Percentiles rank a stretch among this genome's conserved stretches.
These are phyloP conservation scores for Octonoba sinensis DNA, from an alignment of 2,888 invertebrate species.

Conservation along the genomic window DNA sequence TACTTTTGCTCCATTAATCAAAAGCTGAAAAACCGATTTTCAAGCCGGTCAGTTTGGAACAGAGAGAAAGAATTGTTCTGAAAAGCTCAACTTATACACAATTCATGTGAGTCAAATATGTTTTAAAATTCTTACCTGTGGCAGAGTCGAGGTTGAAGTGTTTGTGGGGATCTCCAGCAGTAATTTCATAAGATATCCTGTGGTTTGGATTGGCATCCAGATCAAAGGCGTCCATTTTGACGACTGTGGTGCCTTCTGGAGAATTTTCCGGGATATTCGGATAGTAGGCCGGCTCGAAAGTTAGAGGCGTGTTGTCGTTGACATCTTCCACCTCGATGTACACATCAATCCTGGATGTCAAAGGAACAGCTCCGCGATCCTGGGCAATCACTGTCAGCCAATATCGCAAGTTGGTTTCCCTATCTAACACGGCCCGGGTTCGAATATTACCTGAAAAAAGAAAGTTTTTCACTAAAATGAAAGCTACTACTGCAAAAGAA, in stretches of 20 bases:
- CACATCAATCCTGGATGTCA: slow-evolving; percentile 86
- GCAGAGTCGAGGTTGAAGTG: slow-evolving; percentile 75
- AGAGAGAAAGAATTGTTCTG: too few relatives aligned
- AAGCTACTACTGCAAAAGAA: neutral
- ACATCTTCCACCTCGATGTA: slow-evolving; percentile 87
- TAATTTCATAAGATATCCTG: slow-evolving; percentile 68
- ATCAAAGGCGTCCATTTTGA: slow-evolving; percentile 84
- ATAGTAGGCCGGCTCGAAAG: slow-evolving; percentile 88
- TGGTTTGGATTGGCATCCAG: slow-evolving; percentile 75
- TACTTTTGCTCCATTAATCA: too few relatives aligned
- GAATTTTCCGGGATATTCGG: slow-evolving; percentile 86
- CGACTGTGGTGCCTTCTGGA: slow-evolving; percentile 80
- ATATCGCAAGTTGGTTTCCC: slow-evolving; percentile 87
- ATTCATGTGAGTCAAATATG: too few relatives aligned
- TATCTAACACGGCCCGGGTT: slow-evolving; percentile 87
- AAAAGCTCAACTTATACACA: too few relatives aligned
- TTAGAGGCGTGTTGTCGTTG: slow-evolving; percentile 95
- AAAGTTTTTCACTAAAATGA: slow-evolving; percentile 1
- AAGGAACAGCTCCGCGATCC: slow-evolving; percentile 89
- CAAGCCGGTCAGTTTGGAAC: too few relatives aligned
- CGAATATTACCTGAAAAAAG: slow-evolving; percentile 76
- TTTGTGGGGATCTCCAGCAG: slow-evolving; percentile 79
- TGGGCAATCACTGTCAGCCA: slow-evolving; percentile 96
- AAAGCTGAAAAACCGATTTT: too few relatives aligned
- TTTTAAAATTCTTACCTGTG: slow-evolving; percentile 19